Evolutionary conservation across 2,888 invertebrate genomes (phyloP).

Genomic region (Andrena bicolor): DNA sequence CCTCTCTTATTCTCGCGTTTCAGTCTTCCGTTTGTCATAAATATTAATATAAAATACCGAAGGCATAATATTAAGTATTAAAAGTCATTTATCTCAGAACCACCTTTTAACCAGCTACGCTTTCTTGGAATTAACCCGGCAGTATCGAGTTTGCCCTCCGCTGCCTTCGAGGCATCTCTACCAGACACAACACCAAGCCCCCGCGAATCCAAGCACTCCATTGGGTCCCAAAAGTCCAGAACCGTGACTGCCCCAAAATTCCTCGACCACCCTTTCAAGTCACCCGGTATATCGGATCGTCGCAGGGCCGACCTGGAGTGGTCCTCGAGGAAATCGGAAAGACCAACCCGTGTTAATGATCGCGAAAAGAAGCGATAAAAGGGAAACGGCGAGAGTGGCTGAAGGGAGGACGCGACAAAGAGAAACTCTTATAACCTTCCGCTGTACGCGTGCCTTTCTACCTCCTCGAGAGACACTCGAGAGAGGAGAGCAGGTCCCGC

Average conservation of each 20-base stretch:
- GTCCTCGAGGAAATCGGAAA: slow-evolving; percentile 50
- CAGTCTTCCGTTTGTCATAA: no score
- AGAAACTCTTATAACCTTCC: slow-evolving; percentile 53
- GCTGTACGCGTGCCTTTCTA: slow-evolving; percentile 53
- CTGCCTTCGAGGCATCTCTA: no score
- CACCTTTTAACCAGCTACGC: no score
- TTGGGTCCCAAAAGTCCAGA: no score
- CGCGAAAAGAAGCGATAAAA: slow-evolving; percentile 7
- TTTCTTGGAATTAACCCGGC: no score
- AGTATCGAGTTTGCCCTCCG: no score
- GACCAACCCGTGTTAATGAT: slow-evolving; percentile 47
- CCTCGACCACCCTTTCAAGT: background rate
- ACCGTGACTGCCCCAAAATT: background rate
- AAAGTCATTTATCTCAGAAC: no score
- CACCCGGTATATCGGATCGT: background rate
- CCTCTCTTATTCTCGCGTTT: no score
- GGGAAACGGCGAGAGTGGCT: slow-evolving; percentile 7
- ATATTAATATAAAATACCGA: no score
- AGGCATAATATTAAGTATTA: no score
- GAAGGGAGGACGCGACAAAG: slow-evolving; percentile 19
- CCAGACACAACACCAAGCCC: no score
- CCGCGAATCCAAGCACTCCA: no score
- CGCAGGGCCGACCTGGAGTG: slow-evolving; percentile 10
- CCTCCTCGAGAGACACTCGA: slow-evolving; percentile 57
- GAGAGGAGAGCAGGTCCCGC: slow-evolving; percentile 26